phyloP scores from a whole-genome alignment of 2,797 vertebrate genomes.

The Hoplostethus mediterraneus region DNA sequence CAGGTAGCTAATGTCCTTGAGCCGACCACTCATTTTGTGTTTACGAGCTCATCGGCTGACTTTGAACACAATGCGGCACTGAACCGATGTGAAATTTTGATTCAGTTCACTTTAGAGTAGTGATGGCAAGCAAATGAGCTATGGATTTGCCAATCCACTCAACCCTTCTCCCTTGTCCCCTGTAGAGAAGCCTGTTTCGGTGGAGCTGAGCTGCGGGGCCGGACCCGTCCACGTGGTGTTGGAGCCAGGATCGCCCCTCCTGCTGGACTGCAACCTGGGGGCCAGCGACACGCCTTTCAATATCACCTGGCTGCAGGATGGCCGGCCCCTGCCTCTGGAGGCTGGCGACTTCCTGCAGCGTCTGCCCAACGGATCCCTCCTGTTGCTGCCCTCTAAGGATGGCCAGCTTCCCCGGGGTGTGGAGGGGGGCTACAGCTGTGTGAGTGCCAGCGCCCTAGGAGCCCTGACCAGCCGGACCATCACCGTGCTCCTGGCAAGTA shows the following conservation, averaged over 20 bases:
- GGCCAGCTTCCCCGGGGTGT: conserved; percentile 57
- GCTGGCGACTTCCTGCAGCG: conserved; percentile 80
- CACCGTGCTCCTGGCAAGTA: conserved; percentile 90
- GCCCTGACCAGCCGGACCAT: conserved; percentile 91
- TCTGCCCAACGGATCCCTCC: conserved; percentile 90
- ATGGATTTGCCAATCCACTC: not conserved
- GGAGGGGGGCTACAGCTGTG: conserved; percentile 92
- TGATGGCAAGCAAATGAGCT: too few species aligned
- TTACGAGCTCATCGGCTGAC: too few species aligned
- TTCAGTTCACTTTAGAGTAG: too few species aligned
- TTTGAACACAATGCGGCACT: too few species aligned
- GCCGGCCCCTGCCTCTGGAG: conserved; percentile 78
- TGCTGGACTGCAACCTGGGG: conserved; percentile 90
- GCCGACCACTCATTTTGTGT: too few species aligned
- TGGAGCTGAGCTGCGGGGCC: conserved; percentile 93
- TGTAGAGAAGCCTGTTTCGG: conserved; percentile 81
- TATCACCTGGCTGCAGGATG: conserved; percentile 92
- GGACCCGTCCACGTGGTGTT: conserved; percentile 90
- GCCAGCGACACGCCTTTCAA: conserved; percentile 81
- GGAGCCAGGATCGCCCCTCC: conserved; percentile 84
- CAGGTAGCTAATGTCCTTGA: too few species aligned
- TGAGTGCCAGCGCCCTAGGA: conserved; percentile 87
- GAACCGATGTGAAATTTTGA: too few species aligned
- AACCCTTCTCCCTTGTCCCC: conserved; percentile 7
- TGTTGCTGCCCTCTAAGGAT: conserved; percentile 76